Evolutionary conservation across 2,888 invertebrate species (phyloP).

Genomic region (Pterostichus niger): DNA sequence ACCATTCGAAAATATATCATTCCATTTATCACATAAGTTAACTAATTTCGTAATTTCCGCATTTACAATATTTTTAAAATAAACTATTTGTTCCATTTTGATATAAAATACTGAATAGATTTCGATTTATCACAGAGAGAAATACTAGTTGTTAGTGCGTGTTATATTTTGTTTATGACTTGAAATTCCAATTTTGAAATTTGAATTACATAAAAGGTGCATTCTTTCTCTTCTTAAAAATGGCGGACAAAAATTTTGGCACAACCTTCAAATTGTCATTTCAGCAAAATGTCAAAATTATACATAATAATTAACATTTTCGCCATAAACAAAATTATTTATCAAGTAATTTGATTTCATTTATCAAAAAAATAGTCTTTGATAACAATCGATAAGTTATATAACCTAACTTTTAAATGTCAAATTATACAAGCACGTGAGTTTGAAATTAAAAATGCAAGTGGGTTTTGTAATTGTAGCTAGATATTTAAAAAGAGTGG

Average conservation of each 20-base stretch:
- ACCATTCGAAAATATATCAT: conserved; percentile 13
- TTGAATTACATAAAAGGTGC: conserved; percentile 55
- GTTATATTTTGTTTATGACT: background rate
- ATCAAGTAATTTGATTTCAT: background rate
- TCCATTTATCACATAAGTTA: conserved; percentile 54
- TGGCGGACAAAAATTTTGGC: conserved; percentile 20
- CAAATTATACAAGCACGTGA: conserved; percentile 21
- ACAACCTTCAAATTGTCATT: conserved; percentile 6
- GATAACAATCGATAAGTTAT: background rate
- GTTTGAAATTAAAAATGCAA: conserved; percentile 51
- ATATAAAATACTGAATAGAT: conserved; percentile 12
- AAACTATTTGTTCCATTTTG: conserved; percentile 41
- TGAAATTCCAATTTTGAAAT: conserved; percentile 40
- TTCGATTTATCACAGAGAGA: conserved; percentile 19
- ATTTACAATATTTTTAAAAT: conserved; percentile 57
- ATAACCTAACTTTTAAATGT: conserved; percentile 43
- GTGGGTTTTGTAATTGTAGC: conserved; percentile 56
- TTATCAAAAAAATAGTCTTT: conserved; percentile 4
- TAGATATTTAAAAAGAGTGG: conserved; percentile 21
- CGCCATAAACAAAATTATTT: background rate
- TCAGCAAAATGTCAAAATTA: conserved; percentile 29
- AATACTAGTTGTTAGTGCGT: conserved; percentile 29
- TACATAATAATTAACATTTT: background rate
- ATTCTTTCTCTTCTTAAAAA: conserved; percentile 51
- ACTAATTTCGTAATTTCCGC: conserved; percentile 45